These are phyloP conservation scores for Odontamblyopus rebecca DNA, from an alignment of 2,797 vertebrate species.

Conservation along the genomic window DNA sequence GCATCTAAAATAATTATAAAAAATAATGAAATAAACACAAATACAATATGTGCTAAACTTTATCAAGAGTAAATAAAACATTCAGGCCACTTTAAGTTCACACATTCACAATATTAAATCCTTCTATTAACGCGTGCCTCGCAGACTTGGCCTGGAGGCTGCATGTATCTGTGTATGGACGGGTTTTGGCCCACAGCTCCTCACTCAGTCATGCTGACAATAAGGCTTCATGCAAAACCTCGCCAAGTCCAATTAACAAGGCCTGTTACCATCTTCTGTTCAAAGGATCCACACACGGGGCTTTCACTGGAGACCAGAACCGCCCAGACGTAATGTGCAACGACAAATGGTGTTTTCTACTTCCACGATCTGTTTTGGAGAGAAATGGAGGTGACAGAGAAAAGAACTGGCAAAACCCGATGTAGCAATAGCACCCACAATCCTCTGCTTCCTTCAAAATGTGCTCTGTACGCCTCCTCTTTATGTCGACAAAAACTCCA, in stretches of 20 bases:
- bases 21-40: not conserved
- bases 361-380: constrained; percentile 56
- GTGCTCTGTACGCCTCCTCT: constrained; percentile 17
- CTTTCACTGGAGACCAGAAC: constrained; percentile 67
- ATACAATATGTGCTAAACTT: not conserved
- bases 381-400: constrained; percentile 48
- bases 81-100: not conserved
- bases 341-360: constrained; percentile 67
- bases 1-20: too few relatives aligned
- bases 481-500: constrained; percentile 14
- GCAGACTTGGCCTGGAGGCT: constrained; percentile 33
- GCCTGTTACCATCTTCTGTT: constrained; percentile 72
- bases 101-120: not conserved
- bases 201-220: constrained; percentile 68
- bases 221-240: constrained; percentile 64
- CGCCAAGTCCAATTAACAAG: constrained; percentile 79
- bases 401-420: constrained; percentile 57
- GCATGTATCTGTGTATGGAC: constrained; percentile 36
- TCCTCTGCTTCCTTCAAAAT: constrained; percentile 36
- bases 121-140: constrained; percentile 28
- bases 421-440: constrained; percentile 37
- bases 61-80: not conserved
- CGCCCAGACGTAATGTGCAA: constrained; percentile 63
- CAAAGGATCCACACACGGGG: constrained; percentile 71
- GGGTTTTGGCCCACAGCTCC: constrained; percentile 59